Evolutionary conservation across 2,888 invertebrate species (phyloP), one percentile per base, ranked within the genome.

Genomic region (Cynaeus angustus): DNA sequence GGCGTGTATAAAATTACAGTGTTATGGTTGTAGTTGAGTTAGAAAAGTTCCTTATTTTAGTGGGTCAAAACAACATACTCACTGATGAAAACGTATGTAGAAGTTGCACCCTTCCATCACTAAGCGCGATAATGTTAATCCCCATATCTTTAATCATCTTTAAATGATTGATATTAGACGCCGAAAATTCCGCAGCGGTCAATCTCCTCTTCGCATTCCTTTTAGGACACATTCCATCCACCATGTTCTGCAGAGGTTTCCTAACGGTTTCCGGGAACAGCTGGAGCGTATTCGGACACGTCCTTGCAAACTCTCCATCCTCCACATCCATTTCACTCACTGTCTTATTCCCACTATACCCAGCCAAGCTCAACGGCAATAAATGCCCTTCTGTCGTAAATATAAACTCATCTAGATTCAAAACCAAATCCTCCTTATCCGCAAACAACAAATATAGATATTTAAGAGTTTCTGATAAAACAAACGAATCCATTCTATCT

Each of bases 401-500:
- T 72, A 96, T 90, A 84, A 95, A 96, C 82, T 95, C 92, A 81
- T 96, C 94, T 59, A 96, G 85, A 83, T 95, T 91, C 10, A 96
- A 85, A 5, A 94, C 89, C 53, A 96, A 85, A 80, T 98, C 97
- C 30, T 89, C 90, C 62, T 94, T 92, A 76, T 98, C 94, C 33
- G 97, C 92, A 84, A 99, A 99, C 66, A 99, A 86, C 83, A 99
- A 89, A 85, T 92, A 99, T 7, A 99, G 88, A 84, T 99, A 99
- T 85, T 99, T 99, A 81, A 99, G 95, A 0, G 99, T 99, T 87
- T 99, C 99, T 0, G 99, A 95, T 0, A 99, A 87, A 0, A 99
- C 97, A 86, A 96, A 99, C 0, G 98, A 98, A 83, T 99, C 99
- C 98, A 99, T 98, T 73, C 98, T 90, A 82, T 99, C 98, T 82